Percentiles rank a stretch among this genome's conserved stretches.
These are phyloP conservation scores for Desmodus rotundus DNA, from an alignment of 2,113 vertebrate species.

Conservation along the genomic window DNA sequence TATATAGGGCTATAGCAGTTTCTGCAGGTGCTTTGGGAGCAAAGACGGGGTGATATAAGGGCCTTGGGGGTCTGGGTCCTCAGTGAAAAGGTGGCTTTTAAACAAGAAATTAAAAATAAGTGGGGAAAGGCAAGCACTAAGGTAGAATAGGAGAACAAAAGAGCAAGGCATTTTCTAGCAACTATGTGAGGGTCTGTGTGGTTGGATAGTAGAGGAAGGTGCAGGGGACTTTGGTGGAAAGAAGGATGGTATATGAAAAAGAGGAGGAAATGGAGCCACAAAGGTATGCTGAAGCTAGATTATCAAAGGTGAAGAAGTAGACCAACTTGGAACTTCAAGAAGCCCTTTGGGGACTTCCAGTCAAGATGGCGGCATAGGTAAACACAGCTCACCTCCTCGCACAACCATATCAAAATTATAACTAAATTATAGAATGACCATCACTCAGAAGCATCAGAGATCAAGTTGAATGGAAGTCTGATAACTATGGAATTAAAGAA, in stretches of 20 bases:
- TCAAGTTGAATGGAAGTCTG: no score
- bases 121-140: rapidly evolving
- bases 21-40: background rate
- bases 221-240: background rate
- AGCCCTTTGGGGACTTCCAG: background rate
- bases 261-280: background rate
- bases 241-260: background rate
- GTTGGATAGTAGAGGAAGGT: background rate
- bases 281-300: background rate
- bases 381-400: no score
- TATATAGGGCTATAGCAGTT: background rate
- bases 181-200: background rate
- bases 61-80: background rate
- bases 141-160: background rate
- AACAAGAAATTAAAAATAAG: background rate
- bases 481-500: no score
- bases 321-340: background rate
- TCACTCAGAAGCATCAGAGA: no score
- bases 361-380: no score
- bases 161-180: rapidly evolving
- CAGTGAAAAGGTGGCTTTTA: background rate
- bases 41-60: background rate
- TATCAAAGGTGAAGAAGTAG: no score
- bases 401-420: no score
- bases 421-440: no score